Base-by-base conservation (phyloP, 2,888 invertebrate species). In the Amphipoea oculea region DNA sequence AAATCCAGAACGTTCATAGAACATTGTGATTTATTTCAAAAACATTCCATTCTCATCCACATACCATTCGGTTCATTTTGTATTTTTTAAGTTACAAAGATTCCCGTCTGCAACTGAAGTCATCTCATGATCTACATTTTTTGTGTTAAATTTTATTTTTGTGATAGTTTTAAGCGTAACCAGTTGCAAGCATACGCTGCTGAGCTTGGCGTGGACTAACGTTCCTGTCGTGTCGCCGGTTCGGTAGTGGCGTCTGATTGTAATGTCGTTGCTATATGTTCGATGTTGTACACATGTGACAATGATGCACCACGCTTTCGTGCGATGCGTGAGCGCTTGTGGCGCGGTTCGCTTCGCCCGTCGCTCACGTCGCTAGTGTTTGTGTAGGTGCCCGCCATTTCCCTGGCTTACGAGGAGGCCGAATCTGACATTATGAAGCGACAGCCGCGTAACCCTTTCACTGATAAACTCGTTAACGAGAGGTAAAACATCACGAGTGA, bases 371-470 rank as follows among this genome's bases (percentile, higher is more conserved):
- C 92, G 96, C 96, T 97, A 96, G 96, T 97, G 94, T 97, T 95
- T 97, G 96, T 96, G 96, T 97, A 99, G 99, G 98, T 99, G 97
- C 99, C 99, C 97, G 99, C 99, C 97, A 99, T 99, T 97, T 99
- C 99, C 97, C 98, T 99, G 98, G 99, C 99, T 97, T 99, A 99
- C 98, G 99, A 99, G 98, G 98, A 98, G 97, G 99, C 99, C 97
- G 99, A 99, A 98, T 99, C 99, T 97, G 99, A 99, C 98, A 99
- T 99, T 97, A 99, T 99, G 99, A 99, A 99, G 98, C 98, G 99
- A 97, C 98, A 98, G 97, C 99, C 99, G 97, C 98, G 99, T 98
- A 98, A 99, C 97, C 99, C 99, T 97, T 98, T 98, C 98, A 98
- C 98, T 97, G 99, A 99, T 98, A 99, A 99, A 98, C 98, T 99